Conservation (phyloP, 2,113 vertebrate genomes). For the Corythornis cristatus region DNA sequence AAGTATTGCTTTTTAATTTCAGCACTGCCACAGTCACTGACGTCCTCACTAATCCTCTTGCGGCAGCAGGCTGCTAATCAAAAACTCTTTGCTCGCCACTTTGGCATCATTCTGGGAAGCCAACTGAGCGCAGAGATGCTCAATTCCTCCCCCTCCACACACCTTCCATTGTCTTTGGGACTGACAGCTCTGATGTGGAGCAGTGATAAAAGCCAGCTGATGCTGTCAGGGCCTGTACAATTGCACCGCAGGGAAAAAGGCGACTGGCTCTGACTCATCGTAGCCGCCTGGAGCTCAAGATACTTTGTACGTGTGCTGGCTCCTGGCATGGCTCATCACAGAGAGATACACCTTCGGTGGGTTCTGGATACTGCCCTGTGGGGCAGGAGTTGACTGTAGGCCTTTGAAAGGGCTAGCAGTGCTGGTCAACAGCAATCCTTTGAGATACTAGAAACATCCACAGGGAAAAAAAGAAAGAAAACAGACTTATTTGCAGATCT, state of each 20-base stretch:
- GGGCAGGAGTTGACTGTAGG: background rate
- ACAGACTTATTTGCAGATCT: fast-evolving
- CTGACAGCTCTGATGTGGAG: conserved; percentile 65
- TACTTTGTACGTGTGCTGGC: background rate
- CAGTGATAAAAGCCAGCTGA: conserved; percentile 62
- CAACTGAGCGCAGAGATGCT: conserved; percentile 18
- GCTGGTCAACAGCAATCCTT: background rate
- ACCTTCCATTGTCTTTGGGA: conserved; percentile 66
- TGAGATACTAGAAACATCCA: background rate
- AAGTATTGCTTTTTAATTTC: conserved; percentile 4
- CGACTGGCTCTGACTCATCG: conserved; percentile 57
- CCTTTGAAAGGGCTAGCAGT: background rate
- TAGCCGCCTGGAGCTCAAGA: conserved; percentile 12
- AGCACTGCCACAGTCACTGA: conserved; percentile 30
- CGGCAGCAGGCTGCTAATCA: conserved; percentile 55
- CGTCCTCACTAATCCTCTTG: conserved; percentile 45
- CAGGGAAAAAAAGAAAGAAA: fast-evolving
- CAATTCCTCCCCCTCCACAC: conserved; percentile 61
- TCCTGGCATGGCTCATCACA: background rate
- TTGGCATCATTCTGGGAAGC: conserved; percentile 39
- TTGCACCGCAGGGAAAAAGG: conserved; percentile 60
- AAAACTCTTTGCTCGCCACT: conserved; percentile 31
- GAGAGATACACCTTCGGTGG: background rate
- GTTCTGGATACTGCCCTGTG: background rate
- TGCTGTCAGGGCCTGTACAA: conserved; percentile 62